Evolutionary conservation across 2,113 vertebrate species (phyloP).

Genomic region (Osmerus mordax): DNA sequence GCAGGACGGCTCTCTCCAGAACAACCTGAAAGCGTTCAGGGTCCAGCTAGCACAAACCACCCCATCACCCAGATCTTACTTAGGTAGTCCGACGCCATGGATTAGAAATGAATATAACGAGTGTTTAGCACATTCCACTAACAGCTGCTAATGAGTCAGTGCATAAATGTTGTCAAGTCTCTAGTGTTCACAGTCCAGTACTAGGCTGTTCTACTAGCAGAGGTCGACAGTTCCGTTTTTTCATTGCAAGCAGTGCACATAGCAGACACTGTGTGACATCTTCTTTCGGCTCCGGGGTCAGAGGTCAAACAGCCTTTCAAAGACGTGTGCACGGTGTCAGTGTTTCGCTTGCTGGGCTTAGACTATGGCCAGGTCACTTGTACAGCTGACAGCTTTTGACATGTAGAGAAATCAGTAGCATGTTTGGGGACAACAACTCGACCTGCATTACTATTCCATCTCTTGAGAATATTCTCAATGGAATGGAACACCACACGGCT

Average conservation of each 20-base stretch:
- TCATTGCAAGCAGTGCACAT: background rate
- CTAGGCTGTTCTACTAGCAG: background rate
- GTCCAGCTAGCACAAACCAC: background rate
- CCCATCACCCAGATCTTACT: background rate
- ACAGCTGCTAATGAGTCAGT: no score
- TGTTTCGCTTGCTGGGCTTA: slow-evolving; percentile 5
- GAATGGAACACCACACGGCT: no score
- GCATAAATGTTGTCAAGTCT: background rate
- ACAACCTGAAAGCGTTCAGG: background rate
- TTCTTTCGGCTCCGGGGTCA: slow-evolving; percentile 21
- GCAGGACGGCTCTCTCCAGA: background rate
- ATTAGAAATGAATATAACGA: background rate
- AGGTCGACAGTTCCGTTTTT: background rate
- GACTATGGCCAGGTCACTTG: background rate
- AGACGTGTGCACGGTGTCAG: slow-evolving; percentile 22
- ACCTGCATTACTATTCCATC: no score
- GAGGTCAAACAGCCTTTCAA: slow-evolving; percentile 38
- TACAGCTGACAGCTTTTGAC: background rate
- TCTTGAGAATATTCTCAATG: no score
- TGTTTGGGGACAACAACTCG: no score
- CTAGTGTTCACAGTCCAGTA: background rate
- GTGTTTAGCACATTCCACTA: no score
- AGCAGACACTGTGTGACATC: slow-evolving; percentile 21
- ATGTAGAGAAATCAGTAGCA: background rate
- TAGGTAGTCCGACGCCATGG: background rate